A percentile compares a stretch with the other conserved stretches of the same genome.
Evolutionary conservation across 2,113 vertebrate genomes (phyloP).

Genomic region (Dasyurus viverrinus): DNA sequence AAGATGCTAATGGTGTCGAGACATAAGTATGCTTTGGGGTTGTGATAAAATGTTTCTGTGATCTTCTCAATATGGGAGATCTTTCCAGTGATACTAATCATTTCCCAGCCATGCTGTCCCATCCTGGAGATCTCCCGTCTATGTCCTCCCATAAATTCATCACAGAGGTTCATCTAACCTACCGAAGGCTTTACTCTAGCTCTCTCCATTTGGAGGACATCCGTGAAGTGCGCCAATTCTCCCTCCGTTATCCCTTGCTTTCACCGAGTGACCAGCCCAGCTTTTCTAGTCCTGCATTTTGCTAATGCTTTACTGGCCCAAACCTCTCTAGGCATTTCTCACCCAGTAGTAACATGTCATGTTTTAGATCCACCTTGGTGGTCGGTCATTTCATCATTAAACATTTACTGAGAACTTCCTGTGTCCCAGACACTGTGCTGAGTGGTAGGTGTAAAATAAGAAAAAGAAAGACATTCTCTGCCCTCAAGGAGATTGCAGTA

Average conservation of each 20-base stretch:
- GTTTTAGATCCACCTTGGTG: background rate
- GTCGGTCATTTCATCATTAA: background rate
- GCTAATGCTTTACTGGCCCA: background rate
- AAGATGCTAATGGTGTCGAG: background rate
- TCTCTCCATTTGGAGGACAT: background rate
- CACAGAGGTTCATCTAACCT: background rate
- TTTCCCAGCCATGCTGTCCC: background rate
- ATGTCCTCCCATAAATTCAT: background rate
- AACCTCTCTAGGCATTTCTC: background rate
- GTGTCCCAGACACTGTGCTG: background rate
- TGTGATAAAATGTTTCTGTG: background rate
- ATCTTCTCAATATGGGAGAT: background rate
- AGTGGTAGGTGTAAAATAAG: background rate
- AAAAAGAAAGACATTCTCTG: background rate
- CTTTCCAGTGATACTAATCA: background rate
- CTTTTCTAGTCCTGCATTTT: background rate
- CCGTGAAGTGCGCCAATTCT: background rate
- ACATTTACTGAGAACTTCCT: background rate
- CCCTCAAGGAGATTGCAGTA: background rate
- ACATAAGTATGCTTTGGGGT: background rate
- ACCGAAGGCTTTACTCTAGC: background rate
- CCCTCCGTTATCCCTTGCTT: background rate
- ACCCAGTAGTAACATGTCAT: background rate
- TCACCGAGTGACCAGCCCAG: background rate
- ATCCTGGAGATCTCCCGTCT: background rate